Evolutionary conservation across 2,888 invertebrate genomes (phyloP).

Genomic region (Eledone cirrhosa): DNA sequence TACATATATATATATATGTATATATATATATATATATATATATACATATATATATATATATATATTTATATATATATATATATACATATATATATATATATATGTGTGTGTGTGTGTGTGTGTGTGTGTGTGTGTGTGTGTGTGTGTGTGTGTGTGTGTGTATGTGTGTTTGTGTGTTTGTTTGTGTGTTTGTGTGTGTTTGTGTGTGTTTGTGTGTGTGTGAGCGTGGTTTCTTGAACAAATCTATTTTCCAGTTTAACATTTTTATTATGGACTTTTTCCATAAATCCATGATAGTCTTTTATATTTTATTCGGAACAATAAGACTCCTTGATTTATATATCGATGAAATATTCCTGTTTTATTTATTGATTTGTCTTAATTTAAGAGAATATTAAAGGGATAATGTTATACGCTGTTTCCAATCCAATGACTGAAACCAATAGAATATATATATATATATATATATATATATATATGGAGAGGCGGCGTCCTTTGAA

Average conservation of each 20-base stretch:
- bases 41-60: background rate
- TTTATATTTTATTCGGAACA: no score
- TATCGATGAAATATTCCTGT: no score
- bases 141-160: background rate
- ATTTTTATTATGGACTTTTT: background rate
- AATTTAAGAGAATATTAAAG: no score
- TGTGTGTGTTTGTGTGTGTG: background rate
- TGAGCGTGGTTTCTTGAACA: background rate
- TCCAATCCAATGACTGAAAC: no score
- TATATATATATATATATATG: no score
- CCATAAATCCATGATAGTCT: no score
- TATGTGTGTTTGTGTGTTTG: no score
- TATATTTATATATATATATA: background rate
- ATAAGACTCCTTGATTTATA: no score
- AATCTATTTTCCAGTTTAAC: background rate
- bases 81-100: background rate
- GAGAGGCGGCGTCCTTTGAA: no score
- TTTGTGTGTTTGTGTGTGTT: background rate
- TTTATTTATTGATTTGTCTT: no score
- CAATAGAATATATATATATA: no score
- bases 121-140: background rate
- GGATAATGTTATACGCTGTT: no score
- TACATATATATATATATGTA: background rate
- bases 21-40: background rate
- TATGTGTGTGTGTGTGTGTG: background rate